Percentiles rank a stretch among this genome's conserved stretches.
Evolutionary conservation across 1,140 invertebrate genomes (phyloP).

Genomic region (Drosophila lacteicornis): DNA sequence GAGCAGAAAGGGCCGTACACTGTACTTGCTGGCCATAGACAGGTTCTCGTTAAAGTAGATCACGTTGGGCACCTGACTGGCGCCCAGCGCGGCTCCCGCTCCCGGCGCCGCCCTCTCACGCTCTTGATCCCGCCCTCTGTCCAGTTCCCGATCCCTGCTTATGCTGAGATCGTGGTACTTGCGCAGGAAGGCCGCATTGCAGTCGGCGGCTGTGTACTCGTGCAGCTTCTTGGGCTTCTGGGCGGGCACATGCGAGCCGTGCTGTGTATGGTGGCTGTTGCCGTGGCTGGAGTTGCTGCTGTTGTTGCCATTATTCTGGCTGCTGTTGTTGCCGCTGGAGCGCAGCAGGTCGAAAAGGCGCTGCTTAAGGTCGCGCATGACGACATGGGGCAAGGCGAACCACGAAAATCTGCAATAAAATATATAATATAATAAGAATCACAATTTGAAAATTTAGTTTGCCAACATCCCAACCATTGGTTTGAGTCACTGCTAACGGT

Average conservation of each 20-base stretch:
- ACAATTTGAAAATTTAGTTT: background rate
- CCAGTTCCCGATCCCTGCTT: constrained; percentile 31
- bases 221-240: constrained; percentile 74
- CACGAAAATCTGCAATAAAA: constrained; percentile 17
- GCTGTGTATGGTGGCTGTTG: constrained; percentile 13
- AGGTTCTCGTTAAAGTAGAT: constrained; percentile 84
- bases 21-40: constrained; percentile 82
- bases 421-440: background rate
- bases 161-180: constrained; percentile 74
- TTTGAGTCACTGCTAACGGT: background rate
- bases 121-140: constrained; percentile 34
- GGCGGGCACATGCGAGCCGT: constrained; percentile 25
- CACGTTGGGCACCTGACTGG: constrained; percentile 42
- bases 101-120: constrained; percentile 16
- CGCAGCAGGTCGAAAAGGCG: constrained; percentile 79
- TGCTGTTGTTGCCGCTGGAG: constrained; percentile 59
- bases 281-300: constrained; percentile 21
- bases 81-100: background rate
- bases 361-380: constrained; percentile 82
- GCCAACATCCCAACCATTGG: background rate
- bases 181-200: constrained; percentile 73
- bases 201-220: constrained; percentile 75
- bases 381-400: constrained; percentile 25
- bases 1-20: constrained; percentile 60
- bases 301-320: constrained; percentile 13